These are phyloP conservation scores for Lucilia sericata DNA, from an alignment of 1,140 invertebrate species.

Conservation along the genomic window DNA sequence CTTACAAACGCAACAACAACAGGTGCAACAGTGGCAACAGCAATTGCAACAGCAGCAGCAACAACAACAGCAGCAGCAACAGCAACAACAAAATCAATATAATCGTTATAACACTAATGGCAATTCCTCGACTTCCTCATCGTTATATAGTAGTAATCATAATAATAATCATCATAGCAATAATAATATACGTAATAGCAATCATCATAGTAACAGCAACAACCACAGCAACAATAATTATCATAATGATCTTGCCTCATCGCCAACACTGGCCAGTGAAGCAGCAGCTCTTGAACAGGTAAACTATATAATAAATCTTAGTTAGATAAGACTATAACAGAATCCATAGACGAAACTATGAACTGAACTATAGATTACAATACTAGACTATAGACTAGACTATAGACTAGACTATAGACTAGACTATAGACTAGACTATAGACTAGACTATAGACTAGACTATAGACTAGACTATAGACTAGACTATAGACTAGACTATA, in stretches of 20 bases:
- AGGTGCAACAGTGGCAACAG: conserved; percentile 48
- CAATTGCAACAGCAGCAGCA: conserved; percentile 47
- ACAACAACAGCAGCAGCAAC: conserved; percentile 47
- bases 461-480: no score
- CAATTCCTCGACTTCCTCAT: conserved; percentile 42
- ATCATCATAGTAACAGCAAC: conserved; percentile 32
- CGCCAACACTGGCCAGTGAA: conserved; percentile 59
- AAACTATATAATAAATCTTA: conserved; percentile 16
- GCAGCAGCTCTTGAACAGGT: conserved; percentile 63
- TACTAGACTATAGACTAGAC: no score
- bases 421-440: no score
- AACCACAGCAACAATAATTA: conserved; percentile 32
- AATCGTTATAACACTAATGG: conserved; percentile 43
- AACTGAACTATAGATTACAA: no score
- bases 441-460: no score
- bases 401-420: no score
- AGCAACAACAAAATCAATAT: conserved; percentile 50
- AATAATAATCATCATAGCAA: conserved; percentile 21
- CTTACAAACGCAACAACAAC: conserved; percentile 51
- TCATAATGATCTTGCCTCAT: conserved; percentile 37
- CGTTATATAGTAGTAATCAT: conserved; percentile 42
- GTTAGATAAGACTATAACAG: no score
- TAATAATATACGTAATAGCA: conserved; percentile 50
- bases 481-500: no score
- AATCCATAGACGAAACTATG: no score